Evolutionary conservation across 2,888 invertebrate species (phyloP).

Genomic region (Oegoconia quadripuncta): DNA sequence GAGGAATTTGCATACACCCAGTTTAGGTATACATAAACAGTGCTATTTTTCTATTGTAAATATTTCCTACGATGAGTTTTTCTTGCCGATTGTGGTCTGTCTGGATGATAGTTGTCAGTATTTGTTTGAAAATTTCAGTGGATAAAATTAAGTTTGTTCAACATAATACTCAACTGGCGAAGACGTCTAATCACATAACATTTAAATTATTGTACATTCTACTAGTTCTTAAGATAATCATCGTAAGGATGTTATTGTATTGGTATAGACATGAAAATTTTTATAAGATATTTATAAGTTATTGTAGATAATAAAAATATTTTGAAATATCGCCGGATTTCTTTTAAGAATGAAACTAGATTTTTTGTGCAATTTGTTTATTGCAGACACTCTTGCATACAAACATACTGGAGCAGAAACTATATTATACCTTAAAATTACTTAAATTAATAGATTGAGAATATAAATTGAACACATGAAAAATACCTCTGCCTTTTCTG

Average conservation of each 20-base stretch:
- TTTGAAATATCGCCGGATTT: slow-evolving; percentile 28
- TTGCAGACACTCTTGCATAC: slow-evolving; percentile 47
- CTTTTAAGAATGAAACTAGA: slow-evolving; percentile 11
- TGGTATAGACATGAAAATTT: slow-evolving; percentile 8
- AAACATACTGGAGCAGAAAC: slow-evolving; percentile 41
- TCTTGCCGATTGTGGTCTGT: slow-evolving; percentile 25
- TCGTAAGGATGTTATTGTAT: slow-evolving; percentile 24
- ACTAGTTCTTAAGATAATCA: slow-evolving; percentile 3
- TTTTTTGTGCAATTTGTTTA: slow-evolving; percentile 39
- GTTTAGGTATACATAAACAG: too few species aligned
- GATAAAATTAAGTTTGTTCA: slow-evolving; percentile 1
- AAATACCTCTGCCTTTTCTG: slow-evolving; percentile 25
- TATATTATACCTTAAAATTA: neutral
- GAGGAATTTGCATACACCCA: too few species aligned
- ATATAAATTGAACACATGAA: slow-evolving; percentile 35
- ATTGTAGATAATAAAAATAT: slow-evolving; percentile 38
- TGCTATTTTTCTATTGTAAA: slow-evolving; percentile 37
- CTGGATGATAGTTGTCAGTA: slow-evolving; percentile 11
- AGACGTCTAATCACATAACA: slow-evolving; percentile 21
- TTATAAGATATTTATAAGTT: slow-evolving; percentile 22
- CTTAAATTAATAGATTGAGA: neutral
- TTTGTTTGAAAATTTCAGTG: slow-evolving; percentile 15
- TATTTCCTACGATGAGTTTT: slow-evolving; percentile 25
- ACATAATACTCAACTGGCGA: slow-evolving; percentile 55
- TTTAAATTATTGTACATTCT: slow-evolving; percentile 49